A percentile compares a stretch with the other conserved stretches of the same genome.
Evolutionary conservation across 2,888 invertebrate species (phyloP).

Genomic region (Tiphia femorata): DNA sequence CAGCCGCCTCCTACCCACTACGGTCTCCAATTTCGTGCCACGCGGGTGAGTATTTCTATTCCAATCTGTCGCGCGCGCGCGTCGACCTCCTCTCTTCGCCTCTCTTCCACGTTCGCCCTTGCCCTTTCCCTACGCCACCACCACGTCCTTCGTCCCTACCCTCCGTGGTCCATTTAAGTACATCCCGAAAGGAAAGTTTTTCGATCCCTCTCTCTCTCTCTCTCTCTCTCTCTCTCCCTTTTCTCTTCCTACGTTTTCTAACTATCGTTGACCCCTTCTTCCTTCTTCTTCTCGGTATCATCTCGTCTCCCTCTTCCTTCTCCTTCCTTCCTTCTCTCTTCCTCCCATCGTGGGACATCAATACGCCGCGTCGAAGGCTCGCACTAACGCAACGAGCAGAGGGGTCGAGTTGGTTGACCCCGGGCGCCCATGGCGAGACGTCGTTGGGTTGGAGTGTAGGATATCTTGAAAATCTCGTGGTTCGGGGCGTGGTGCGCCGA

Average conservation of each 20-base stretch:
- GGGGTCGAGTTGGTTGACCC: slow-evolving; percentile 45
- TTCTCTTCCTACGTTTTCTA: not conserved
- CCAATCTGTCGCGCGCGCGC: not conserved
- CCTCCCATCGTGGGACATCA: too few species aligned
- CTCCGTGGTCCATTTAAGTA: not conserved
- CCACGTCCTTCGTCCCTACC: slow-evolving; percentile 1
- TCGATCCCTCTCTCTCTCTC: not conserved
- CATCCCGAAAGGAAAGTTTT: not conserved
- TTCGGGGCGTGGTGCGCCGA: slow-evolving; percentile 43
- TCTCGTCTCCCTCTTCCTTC: too few species aligned
- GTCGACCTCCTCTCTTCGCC: not conserved
- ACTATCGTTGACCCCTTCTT: not conserved
- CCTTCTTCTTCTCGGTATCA: too few species aligned
- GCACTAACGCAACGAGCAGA: slow-evolving; percentile 21
- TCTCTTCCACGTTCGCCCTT: not conserved
- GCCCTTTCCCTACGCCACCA: not conserved
- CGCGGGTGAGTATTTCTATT: not conserved
- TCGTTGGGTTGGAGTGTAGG: slow-evolving; percentile 34
- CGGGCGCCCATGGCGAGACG: slow-evolving; percentile 18
- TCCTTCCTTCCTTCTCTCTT: too few species aligned
- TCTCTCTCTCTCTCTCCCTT: not conserved
- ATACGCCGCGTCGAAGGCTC: too few species aligned
- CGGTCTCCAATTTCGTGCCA: slow-evolving; percentile 4
- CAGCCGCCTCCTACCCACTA: too few species aligned
- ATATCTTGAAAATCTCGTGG: slow-evolving; percentile 51